Percentiles rank a stretch among this genome's conserved stretches.
phyloP scores from a whole-genome alignment of 2,888 invertebrate species.

The Anthrax anthrax region DNA sequence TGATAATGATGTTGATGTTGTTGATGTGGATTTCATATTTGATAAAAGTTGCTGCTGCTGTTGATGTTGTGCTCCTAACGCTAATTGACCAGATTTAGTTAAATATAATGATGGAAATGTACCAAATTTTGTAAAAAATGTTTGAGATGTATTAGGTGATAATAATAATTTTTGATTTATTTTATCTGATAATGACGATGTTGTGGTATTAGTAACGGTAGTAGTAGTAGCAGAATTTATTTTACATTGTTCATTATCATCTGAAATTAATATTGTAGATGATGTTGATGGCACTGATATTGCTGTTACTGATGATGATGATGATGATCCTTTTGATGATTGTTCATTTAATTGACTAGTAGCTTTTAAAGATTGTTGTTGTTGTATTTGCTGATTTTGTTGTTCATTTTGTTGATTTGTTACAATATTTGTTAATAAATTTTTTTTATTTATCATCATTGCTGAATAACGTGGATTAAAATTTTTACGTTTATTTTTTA shows the following conservation, averaged over 20 bases:
- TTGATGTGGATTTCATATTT: too few relatives aligned
- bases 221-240: background rate
- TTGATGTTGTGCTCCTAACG: background rate
- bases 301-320: background rate
- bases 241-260: background rate
- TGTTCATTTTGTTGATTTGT: background rate
- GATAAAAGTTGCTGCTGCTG: background rate
- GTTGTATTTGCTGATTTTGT: background rate
- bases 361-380: background rate
- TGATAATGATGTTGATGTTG: background rate
- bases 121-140: too few relatives aligned
- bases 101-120: background rate
- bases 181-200: background rate
- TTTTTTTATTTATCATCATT: background rate
- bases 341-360: background rate
- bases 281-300: background rate
- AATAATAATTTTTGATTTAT: too few relatives aligned
- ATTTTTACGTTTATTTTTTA: constrained; percentile 10
- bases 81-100: background rate
- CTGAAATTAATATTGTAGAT: background rate
- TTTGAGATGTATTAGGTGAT: too few relatives aligned
- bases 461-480: constrained; percentile 9
- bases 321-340: background rate
- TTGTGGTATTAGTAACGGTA: background rate
- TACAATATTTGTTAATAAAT: background rate